A percentile compares a stretch with the other conserved stretches of the same genome.
phyloP scores from a whole-genome alignment of 2,888 invertebrate genomes.

The Sicus ferrugineus region DNA sequence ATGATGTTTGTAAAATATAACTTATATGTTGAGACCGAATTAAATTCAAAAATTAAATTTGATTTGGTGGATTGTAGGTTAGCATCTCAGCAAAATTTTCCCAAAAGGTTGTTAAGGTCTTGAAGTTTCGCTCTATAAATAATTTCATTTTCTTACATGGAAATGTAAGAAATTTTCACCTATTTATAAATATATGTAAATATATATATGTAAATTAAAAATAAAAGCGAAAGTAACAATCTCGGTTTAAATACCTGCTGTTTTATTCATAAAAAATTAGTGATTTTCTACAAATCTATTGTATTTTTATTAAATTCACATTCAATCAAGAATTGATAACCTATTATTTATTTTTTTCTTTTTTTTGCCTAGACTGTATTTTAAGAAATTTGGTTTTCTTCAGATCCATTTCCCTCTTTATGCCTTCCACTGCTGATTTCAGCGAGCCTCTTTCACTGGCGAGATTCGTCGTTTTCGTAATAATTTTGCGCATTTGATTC shows the following conservation, averaged over 20 bases:
- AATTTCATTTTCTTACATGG: no score
- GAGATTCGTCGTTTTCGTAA: constrained; percentile 39
- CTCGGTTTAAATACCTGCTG: background rate
- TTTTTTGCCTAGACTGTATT: no score
- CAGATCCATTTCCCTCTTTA: background rate
- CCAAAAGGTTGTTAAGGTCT: no score
- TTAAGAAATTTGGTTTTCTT: background rate
- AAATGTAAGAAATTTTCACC: no score
- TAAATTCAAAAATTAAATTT: no score
- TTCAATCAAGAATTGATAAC: background rate
- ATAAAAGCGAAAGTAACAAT: background rate
- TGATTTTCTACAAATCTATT: background rate
- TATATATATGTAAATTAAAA: background rate
- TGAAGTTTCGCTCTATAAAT: no score
- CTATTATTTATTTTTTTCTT: background rate
- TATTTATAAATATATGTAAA: background rate
- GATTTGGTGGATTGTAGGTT: no score
- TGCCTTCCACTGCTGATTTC: constrained; percentile 37
- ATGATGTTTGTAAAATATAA: no score
- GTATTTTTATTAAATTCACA: background rate
- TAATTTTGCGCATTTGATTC: constrained; percentile 43
- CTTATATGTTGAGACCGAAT: no score
- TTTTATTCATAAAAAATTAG: background rate
- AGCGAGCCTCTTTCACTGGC: background rate
- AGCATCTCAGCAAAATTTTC: no score